Evolutionary conservation across 2,113 vertebrate species (phyloP).

Genomic region (Tachuris rubrigastra): DNA sequence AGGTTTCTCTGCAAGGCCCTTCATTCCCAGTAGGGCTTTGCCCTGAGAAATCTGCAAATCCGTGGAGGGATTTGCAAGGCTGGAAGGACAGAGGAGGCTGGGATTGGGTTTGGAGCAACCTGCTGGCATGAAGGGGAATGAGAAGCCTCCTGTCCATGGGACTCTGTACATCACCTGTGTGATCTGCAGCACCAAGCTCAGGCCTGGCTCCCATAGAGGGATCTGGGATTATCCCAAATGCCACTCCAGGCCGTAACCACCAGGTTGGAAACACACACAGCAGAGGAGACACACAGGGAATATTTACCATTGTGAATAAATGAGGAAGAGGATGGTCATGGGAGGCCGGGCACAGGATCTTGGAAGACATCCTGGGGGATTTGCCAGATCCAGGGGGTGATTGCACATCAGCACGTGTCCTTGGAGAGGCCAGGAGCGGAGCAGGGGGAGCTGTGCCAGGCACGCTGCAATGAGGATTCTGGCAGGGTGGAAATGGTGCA

Average conservation of each 20-base stretch:
- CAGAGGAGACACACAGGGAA: background rate
- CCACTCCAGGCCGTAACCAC: background rate
- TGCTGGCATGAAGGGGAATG: background rate
- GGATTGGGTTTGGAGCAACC: background rate
- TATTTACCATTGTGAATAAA: too few relatives aligned
- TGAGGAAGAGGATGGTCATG: background rate
- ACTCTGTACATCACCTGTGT: background rate
- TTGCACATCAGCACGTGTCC: background rate
- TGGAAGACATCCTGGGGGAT: background rate
- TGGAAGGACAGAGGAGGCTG: background rate
- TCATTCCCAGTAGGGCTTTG: accelerated
- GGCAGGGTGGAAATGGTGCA: background rate
- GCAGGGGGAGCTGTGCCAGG: accelerated
- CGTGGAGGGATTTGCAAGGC: accelerated
- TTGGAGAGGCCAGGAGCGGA: background rate
- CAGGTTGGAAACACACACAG: background rate
- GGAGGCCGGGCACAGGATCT: background rate
- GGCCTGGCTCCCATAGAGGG: background rate
- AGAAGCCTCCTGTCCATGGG: background rate
- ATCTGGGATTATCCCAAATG: background rate
- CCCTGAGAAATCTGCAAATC: background rate
- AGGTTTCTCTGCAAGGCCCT: background rate
- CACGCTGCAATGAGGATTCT: background rate
- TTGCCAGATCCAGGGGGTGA: background rate
- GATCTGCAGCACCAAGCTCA: background rate